Base-by-base conservation (phyloP, 2,888 invertebrate genomes). In the Spatulosminthurus flaviceps region DNA sequence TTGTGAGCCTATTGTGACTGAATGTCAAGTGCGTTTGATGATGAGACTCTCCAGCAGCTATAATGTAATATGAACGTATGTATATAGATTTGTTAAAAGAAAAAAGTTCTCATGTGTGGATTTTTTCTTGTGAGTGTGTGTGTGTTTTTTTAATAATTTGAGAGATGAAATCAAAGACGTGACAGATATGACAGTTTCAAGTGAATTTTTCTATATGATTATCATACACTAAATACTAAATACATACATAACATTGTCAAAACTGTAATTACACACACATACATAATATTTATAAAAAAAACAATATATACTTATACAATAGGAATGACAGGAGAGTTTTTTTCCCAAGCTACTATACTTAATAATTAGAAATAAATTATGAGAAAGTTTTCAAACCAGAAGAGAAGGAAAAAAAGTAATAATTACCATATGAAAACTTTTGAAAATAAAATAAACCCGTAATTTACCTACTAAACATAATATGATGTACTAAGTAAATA, bases 1-100 rank as follows among this genome's bases (percentile, higher is more conserved):
- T 11, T 64, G 64, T 64, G 64, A 24, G 22, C 16, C 2, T 13
- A 24, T 64, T 64, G 64, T 51, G 51, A 11, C 1, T 51, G 51
- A 5, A 51, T 51, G 51, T 51, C 51, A 51, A 51, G 51, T 51
- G 51, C 51, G 51, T 51, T 51, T 51, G 51, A 51, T 13, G 64
- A 64, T 24, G 64, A 64, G 64, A 64, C 64, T 64, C 64, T 64
- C 64, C 64, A 64, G 64, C 64, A 64, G 64, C 64, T 64, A n/a
- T n/a, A n/a, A n/a, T n/a, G n/a, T n/a, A n/a, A n/a, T n/a, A n/a
- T n/a, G 64, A 24, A 64, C 64, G 19, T 7, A 21, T 60, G 5
- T n/a, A 60, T 60, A 21, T 64, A 19, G 7, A 51, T 51, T 51
- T 51, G 51, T 51, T 51, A n/a, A 51, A 51, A 5, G 16, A 51